Percentiles rank a stretch among this genome's conserved stretches.
Conservation (phyloP, 2,113 vertebrate genomes). For the Charadrius vociferus region DNA sequence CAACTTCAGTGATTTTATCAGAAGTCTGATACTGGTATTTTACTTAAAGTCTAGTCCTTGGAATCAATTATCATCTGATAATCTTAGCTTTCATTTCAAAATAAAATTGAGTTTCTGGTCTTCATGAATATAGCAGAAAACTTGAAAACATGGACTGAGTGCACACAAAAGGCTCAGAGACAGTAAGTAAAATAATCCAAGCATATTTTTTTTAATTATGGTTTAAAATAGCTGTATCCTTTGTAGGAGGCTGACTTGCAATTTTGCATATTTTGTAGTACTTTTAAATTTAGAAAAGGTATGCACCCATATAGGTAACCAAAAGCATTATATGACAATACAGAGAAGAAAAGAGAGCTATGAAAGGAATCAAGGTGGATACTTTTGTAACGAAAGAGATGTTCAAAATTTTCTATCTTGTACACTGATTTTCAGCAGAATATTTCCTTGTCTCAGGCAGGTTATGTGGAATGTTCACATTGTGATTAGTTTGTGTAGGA, state of each 20-base stretch:
- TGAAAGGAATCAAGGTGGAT: neutral
- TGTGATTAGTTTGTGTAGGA: neutral
- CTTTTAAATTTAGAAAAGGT: neutral
- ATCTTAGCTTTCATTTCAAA: slow-evolving; percentile 17
- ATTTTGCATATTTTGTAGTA: neutral
- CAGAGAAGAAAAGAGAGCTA: neutral
- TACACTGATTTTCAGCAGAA: neutral
- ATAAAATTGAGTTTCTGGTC: slow-evolving; percentile 35
- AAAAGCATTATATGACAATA: neutral
- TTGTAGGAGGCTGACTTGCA: neutral
- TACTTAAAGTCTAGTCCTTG: neutral
- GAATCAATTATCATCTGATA: slow-evolving; percentile 35
- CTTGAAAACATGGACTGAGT: neutral
- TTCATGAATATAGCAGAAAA: slow-evolving; percentile 1
- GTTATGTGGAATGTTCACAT: neutral
- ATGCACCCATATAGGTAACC: neutral
- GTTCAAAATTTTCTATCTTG: neutral
- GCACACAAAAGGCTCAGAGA: neutral
- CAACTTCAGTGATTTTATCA: slow-evolving; percentile 22
- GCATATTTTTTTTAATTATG: accelerated
- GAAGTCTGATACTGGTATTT: neutral
- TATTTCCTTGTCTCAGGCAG: neutral
- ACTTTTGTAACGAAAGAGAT: neutral
- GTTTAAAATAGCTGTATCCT: neutral
- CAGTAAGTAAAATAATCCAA: neutral